Percentiles rank a stretch among this genome's conserved stretches.
Evolutionary conservation across 1,140 invertebrate species (phyloP).

Genomic region (Piezodorus guildinii): DNA sequence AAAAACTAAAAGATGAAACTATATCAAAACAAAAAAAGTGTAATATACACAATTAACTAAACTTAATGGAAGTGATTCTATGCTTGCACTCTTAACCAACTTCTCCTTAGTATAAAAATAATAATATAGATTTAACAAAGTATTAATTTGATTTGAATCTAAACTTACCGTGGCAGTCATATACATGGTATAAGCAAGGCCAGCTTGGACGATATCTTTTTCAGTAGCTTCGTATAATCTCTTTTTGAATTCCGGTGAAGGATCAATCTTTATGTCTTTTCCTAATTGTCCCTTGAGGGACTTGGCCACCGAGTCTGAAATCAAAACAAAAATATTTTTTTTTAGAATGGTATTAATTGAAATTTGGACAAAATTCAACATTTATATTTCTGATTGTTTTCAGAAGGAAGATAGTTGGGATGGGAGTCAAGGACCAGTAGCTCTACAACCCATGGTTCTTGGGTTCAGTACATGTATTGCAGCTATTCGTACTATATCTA

Average conservation of each 20-base stretch:
- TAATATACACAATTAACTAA: not conserved
- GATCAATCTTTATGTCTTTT: slow-evolving; percentile 15
- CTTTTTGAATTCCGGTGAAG: slow-evolving; percentile 26
- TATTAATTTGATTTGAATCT: too few species aligned
- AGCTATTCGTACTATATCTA: too few species aligned
- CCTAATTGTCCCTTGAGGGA: slow-evolving; percentile 1
- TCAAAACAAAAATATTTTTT: not conserved
- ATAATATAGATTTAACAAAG: too few species aligned
- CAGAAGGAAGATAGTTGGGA: too few species aligned
- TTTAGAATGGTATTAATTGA: slow-evolving; percentile 50
- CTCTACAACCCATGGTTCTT: too few species aligned
- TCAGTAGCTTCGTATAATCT: slow-evolving; percentile 55
- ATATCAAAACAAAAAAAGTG: not conserved
- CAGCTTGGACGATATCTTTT: slow-evolving; percentile 63
- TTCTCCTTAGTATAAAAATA: too few species aligned
- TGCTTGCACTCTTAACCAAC: too few species aligned
- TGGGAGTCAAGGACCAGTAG: too few species aligned
- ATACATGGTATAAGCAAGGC: slow-evolving; percentile 59
- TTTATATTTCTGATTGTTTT: too few species aligned
- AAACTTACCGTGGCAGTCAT: slow-evolving; percentile 35
- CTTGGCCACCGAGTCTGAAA: slow-evolving; percentile 7
- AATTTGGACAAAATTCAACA: slow-evolving; percentile 40
- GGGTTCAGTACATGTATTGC: too few species aligned
- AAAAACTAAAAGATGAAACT: too few species aligned
- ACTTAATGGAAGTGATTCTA: too few species aligned